Percentiles rank a stretch among this genome's conserved stretches.
Evolutionary conservation across 2,888 invertebrate genomes (phyloP).

Genomic region (Cataglyphis livida): DNA sequence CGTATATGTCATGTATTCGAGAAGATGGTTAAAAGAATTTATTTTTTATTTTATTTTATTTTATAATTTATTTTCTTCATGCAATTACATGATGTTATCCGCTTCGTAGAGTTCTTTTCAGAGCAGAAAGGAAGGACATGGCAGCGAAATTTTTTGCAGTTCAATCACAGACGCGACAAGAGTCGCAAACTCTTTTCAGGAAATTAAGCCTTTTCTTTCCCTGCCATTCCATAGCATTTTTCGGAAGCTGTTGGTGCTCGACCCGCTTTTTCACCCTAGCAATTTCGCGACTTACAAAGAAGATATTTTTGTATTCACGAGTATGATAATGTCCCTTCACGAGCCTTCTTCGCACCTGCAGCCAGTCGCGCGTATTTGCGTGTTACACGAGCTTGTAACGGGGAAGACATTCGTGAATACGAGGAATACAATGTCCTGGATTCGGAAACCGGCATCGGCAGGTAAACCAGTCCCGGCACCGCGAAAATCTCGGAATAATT

Average conservation of each 20-base stretch:
- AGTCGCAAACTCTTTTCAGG: background rate
- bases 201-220: slow-evolving; percentile 20
- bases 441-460: background rate
- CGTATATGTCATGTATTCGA: background rate
- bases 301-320: slow-evolving; percentile 75
- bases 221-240: slow-evolving; percentile 11
- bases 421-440: slow-evolving; percentile 13
- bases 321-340: slow-evolving; percentile 74
- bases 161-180: background rate
- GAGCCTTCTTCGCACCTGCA: slow-evolving; percentile 55
- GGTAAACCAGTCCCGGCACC: background rate
- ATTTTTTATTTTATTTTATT: too few species aligned
- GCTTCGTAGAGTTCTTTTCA: background rate
- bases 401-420: slow-evolving; percentile 11
- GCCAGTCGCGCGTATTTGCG: slow-evolving; percentile 9
- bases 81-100: background rate
- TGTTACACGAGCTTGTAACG: slow-evolving; percentile 23
- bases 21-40: background rate
- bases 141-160: background rate
- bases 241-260: slow-evolving; percentile 58
- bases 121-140: background rate
- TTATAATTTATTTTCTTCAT: background rate
- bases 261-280: slow-evolving; percentile 70
- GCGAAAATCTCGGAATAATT: slow-evolving; percentile 62
- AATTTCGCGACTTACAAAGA: slow-evolving; percentile 66